phyloP scores from a whole-genome alignment of 2,113 vertebrate genomes.

The Erythrocercus mccallii region DNA sequence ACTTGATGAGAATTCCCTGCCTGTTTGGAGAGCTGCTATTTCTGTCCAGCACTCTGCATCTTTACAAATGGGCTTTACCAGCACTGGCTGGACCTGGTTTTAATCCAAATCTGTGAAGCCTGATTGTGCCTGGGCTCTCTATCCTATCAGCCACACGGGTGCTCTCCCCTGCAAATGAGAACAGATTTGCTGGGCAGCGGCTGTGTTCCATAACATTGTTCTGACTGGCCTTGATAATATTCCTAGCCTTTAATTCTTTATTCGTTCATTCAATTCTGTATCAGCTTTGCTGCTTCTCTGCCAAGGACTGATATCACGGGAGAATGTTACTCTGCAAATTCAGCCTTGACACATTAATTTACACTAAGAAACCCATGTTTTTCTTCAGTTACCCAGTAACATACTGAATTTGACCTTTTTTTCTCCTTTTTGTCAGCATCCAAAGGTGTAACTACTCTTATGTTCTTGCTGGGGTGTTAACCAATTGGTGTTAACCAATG shows the following conservation, averaged over 20 bases:
- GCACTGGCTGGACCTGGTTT: background rate
- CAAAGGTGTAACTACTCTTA: background rate
- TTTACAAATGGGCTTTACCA: background rate
- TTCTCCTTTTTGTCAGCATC: background rate
- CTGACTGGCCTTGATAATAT: background rate
- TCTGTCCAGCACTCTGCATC: background rate
- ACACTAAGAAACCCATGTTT: background rate
- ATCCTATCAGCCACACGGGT: background rate
- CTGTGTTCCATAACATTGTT: background rate
- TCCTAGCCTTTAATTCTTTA: background rate
- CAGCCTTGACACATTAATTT: background rate
- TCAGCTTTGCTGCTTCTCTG: background rate
- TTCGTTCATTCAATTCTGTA: background rate
- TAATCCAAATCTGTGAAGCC: background rate
- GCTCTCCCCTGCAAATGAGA: background rate
- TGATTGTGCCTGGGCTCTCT: background rate
- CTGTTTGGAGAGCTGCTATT: background rate
- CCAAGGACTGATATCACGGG: background rate
- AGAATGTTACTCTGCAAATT: background rate
- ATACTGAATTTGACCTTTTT: background rate
- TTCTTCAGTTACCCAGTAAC: background rate
- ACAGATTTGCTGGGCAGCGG: background rate
- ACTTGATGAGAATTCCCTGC: background rate
- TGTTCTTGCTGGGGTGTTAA: background rate
- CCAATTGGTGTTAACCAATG: rapidly evolving